phyloP scores from a whole-genome alignment of 2,797 vertebrate species.

The Sebastes trivittatus region DNA sequence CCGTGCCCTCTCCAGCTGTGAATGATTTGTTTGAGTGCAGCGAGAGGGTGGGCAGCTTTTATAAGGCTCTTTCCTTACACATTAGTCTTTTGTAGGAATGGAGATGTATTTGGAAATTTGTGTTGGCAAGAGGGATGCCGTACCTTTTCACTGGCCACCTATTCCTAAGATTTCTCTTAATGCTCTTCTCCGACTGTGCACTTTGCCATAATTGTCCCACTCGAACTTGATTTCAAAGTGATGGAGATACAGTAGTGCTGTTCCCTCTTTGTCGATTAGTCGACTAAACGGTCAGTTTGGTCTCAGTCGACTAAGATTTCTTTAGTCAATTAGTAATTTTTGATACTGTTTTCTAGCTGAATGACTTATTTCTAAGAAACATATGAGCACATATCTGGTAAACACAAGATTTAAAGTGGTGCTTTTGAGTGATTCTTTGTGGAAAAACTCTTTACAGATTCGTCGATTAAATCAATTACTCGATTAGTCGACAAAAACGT shows the following conservation, averaged over 20 bases:
- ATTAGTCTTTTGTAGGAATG: not conserved
- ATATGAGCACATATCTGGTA: too few species aligned
- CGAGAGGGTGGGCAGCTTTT: constrained; percentile 23
- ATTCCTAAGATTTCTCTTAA: constrained; percentile 5
- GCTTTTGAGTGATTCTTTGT: too few species aligned
- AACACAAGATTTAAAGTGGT: too few species aligned
- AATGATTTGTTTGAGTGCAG: constrained; percentile 44
- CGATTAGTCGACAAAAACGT: too few species aligned
- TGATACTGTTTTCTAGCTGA: too few species aligned
- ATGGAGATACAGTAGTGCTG: too few species aligned
- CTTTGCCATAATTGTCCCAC: not conserved
- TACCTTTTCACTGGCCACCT: not conserved
- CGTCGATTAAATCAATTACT: too few species aligned
- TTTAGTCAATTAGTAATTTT: too few species aligned
- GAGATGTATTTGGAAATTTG: constrained; percentile 8
- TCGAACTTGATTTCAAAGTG: not conserved
- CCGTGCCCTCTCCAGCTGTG: constrained; percentile 37
- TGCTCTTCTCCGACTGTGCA: not conserved
- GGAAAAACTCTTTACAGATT: too few species aligned
- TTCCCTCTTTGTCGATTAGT: too few species aligned
- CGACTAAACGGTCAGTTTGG: too few species aligned
- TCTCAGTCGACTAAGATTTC: too few species aligned
- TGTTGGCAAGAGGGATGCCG: not conserved
- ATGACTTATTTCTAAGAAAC: rapidly evolving
- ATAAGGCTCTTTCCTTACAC: constrained; percentile 6